Percentiles rank a stretch among this genome's conserved stretches.
These are phyloP conservation scores for Cantharis nigra DNA, from an alignment of 2,888 invertebrate species.

Conservation along the genomic window DNA sequence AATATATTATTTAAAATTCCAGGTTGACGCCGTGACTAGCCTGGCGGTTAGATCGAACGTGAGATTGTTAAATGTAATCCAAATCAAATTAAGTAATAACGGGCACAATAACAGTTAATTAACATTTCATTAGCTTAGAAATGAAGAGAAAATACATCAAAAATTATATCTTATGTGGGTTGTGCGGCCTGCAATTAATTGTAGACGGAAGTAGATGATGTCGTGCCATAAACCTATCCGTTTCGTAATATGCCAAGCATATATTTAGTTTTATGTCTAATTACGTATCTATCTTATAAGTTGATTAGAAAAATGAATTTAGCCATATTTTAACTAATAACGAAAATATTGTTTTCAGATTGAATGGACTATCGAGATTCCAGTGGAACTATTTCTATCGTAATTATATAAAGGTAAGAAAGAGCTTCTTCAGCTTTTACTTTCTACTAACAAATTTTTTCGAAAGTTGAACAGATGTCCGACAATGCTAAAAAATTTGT, in stretches of 20 bases:
- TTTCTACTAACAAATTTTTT: background rate
- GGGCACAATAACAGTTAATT: background rate
- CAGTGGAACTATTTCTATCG: slow-evolving; percentile 6
- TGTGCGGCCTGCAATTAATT: slow-evolving; percentile 8
- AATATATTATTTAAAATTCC: background rate
- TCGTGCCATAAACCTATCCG: background rate
- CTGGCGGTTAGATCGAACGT: background rate
- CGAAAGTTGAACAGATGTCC: background rate
- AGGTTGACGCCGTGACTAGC: background rate
- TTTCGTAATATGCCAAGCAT: slow-evolving; percentile 7
- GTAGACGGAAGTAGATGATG: slow-evolving; percentile 5
- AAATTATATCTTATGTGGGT: background rate
- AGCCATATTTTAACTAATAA: background rate
- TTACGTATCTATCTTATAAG: background rate
- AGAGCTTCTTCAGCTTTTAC: background rate
- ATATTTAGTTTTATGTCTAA: background rate
- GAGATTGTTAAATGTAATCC: background rate
- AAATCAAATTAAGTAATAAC: background rate
- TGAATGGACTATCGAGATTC: slow-evolving; percentile 23
- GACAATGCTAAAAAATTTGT: background rate
- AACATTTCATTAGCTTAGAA: background rate
- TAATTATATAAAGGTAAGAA: slow-evolving; percentile 26
- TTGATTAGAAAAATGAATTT: background rate
- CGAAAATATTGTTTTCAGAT: slow-evolving; percentile 24
- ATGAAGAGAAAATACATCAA: background rate